Evolutionary conservation across 2,888 invertebrate genomes (phyloP), one percentile per base, ranked within the genome.

Genomic region (Netelia melanura): DNA sequence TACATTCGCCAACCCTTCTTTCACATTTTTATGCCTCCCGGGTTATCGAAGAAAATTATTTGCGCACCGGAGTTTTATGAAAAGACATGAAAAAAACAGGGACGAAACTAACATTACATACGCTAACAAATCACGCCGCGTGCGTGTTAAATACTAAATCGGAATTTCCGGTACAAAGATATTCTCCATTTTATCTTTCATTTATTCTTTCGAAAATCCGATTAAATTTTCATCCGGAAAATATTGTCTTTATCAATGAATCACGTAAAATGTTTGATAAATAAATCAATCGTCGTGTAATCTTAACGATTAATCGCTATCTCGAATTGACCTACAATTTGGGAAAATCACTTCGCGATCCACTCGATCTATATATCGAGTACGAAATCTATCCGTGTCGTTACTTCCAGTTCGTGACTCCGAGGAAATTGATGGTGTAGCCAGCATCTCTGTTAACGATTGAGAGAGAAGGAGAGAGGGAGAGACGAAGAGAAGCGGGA

Each of bases 361-460:
- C n/a, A 21, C 14, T 30, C 54, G 23, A 70, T 64, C 38, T 38
- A 38, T 5, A 3, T 14, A 43, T 44, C 11, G 10, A 38, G 6
- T 11, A 2, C 71, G 17, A 71, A 14, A n/a, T 48, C 56, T 25
- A 67, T 67, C 25, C 25, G 44, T 21, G 44, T 64, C 56, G 79
- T 62, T 70, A 74, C 68, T 78, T 68, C 56, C 65, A 38, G 68
- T 78, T 78, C 81, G 81, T 84, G 81, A 81, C 84, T 81, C 10
- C 9, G 43, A 74, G 70, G 56, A 75, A 84, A 84, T 78, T 81
- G 74, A 64, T 74, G 64, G 77, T 76, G 72, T 54, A 71, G 38
- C 38, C 44, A 52, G 80, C 43, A 77, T 78, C 61, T 58, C 56
- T 21, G 56, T 52, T 30, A 79, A 71, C 25, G 54, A 38, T 38